Conservation (phyloP, 2,113 vertebrate genomes). For the Laticauda laticaudata region DNA sequence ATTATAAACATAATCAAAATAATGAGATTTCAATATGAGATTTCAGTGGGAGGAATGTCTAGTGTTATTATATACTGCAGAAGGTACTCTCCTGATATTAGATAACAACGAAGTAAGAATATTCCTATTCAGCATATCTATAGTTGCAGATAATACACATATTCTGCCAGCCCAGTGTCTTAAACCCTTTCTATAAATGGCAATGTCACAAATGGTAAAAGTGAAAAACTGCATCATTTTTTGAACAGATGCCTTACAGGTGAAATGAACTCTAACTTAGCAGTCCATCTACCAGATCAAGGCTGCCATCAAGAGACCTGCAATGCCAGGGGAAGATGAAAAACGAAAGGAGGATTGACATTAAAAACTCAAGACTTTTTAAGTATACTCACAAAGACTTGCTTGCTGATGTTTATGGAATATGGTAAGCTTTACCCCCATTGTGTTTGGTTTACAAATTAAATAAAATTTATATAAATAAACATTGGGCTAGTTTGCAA, state of each 20-base stretch:
- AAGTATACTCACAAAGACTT: not conserved
- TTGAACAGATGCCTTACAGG: not conserved
- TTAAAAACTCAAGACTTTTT: not conserved
- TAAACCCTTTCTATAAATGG: not conserved
- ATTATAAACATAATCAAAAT: not conserved
- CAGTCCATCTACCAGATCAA: not conserved
- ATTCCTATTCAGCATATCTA: not conserved
- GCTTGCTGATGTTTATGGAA: not conserved
- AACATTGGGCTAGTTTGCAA: not conserved
- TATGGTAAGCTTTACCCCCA: not conserved
- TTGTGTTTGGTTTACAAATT: not conserved
- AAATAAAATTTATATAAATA: not conserved
- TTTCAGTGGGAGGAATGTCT: not conserved
- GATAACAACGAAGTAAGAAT: not conserved
- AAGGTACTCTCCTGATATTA: not conserved
- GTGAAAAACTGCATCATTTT: not conserved
- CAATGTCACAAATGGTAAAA: not conserved
- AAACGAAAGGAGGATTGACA: not conserved
- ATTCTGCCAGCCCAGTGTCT: not conserved
- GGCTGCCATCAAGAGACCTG: not conserved
- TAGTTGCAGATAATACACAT: not conserved
- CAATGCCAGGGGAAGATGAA: not conserved
- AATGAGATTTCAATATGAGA: not conserved
- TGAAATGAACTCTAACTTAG: not conserved
- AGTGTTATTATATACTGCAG: not conserved